phyloP scores from a whole-genome alignment of 2,113 vertebrate species.

The Peromyscus maniculatus region DNA sequence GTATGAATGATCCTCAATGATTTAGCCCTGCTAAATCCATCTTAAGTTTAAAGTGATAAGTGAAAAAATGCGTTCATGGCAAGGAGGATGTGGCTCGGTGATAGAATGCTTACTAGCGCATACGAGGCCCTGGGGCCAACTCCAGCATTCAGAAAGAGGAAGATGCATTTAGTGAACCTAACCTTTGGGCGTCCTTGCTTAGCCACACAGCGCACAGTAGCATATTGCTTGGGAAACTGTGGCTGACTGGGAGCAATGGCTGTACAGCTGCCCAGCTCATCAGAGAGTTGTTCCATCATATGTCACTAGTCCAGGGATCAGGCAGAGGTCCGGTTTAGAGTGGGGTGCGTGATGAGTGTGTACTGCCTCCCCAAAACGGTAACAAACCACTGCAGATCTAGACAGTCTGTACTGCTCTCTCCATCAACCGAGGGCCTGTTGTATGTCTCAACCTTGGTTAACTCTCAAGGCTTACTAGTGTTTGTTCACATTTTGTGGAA shows the following conservation, averaged over 20 bases:
- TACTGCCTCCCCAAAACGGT: neutral
- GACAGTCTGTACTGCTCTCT: neutral
- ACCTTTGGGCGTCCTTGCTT: neutral
- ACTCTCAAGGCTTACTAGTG: neutral
- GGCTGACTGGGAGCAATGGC: neutral
- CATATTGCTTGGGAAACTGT: neutral
- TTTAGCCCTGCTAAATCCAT: neutral
- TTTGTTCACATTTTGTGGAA: constrained; percentile 35
- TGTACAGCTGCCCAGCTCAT: neutral
- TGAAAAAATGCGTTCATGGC: neutral
- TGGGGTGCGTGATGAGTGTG: neutral
- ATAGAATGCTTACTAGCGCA: neutral
- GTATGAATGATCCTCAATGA: neutral
- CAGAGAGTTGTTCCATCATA: neutral
- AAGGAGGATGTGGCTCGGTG: neutral
- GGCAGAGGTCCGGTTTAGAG: neutral
- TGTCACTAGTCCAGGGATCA: too few relatives aligned
- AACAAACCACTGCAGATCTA: neutral
- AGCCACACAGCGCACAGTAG: neutral
- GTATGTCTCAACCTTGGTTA: neutral
- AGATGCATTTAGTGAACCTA: neutral
- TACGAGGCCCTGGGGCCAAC: neutral
- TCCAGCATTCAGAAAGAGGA: neutral
- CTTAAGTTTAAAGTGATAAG: neutral
- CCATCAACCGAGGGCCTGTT: neutral